phyloP scores from a whole-genome alignment of 2,113 vertebrate species.

The Cyphomyrus plagiostoma region DNA sequence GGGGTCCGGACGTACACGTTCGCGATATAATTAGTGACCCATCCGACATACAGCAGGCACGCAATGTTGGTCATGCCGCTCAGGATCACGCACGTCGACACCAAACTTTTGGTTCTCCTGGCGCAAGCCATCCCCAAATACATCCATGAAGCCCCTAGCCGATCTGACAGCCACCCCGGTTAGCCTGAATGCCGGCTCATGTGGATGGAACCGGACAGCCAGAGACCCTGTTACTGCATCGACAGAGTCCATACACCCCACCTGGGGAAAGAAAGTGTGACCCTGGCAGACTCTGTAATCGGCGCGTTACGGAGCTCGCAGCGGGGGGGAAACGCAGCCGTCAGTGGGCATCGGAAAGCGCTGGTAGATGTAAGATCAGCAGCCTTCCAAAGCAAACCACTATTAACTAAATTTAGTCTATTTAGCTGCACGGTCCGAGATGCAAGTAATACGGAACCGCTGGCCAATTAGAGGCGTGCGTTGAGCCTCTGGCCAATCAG shows the following conservation, averaged over 20 bases:
- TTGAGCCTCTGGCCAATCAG: neutral
- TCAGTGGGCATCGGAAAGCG: neutral
- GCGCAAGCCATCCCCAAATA: slow-evolving; percentile 92
- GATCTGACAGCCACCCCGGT: slow-evolving; percentile 42
- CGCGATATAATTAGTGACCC: slow-evolving; percentile 97
- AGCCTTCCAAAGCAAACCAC: neutral
- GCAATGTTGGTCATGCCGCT: slow-evolving; percentile 97
- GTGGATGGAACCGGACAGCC: slow-evolving; percentile 3
- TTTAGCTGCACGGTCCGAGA: neutral
- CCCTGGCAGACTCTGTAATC: neutral
- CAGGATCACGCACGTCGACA: slow-evolving; percentile 97
- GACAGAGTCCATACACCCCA: neutral
- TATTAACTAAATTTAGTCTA: slow-evolving; percentile 1
- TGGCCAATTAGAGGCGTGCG: neutral
- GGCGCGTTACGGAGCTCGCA: neutral
- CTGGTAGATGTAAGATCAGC: neutral
- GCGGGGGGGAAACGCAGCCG: neutral
- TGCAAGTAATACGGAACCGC: neutral
- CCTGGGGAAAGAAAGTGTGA: neutral
- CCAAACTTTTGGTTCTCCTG: slow-evolving; percentile 98
- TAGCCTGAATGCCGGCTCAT: neutral
- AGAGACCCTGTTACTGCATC: neutral
- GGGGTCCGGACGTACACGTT: slow-evolving; percentile 90
- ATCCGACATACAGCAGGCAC: slow-evolving; percentile 93
- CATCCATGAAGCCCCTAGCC: slow-evolving; percentile 76